phyloP scores from a whole-genome alignment of 2,888 invertebrate genomes.

The Mactromeris polynyma region DNA sequence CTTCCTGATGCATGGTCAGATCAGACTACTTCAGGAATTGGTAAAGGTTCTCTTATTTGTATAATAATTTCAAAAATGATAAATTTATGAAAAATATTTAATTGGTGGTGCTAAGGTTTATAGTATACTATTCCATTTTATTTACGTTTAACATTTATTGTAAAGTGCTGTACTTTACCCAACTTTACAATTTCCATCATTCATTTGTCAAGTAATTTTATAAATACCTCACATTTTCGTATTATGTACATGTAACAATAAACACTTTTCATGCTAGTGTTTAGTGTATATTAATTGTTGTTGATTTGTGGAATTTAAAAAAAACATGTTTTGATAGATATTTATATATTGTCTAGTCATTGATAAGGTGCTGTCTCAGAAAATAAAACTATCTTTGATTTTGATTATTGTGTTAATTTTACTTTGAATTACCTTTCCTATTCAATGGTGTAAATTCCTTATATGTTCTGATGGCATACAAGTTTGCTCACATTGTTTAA shows the following conservation, averaged over 20 bases:
- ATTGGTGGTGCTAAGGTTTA: not conserved
- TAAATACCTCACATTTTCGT: conserved; percentile 7
- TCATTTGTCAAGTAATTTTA: not conserved
- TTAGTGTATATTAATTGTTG: not conserved
- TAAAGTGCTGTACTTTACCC: not conserved
- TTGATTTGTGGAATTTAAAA: not conserved
- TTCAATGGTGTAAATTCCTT: no score
- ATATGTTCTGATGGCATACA: no score
- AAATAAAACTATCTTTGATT: conserved; percentile 9
- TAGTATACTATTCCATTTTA: not conserved
- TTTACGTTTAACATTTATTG: not conserved
- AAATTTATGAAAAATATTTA: no score
- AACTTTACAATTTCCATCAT: not conserved
- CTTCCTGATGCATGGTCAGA: no score
- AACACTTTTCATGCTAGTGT: not conserved
- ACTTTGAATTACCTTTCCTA: no score
- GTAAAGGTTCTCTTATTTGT: no score
- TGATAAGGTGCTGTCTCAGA: conserved; percentile 30
- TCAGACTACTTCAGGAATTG: no score
- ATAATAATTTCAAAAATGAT: no score
- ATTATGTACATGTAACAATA: not conserved
- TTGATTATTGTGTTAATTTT: not conserved
- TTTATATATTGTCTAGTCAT: conserved; percentile 25
- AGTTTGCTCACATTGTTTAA: no score
- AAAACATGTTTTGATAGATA: conserved; percentile 26